Evolutionary conservation across 2,113 vertebrate genomes (phyloP), one percentile per base, ranked within the genome.

Genomic region (Centropus unirufus): DNA sequence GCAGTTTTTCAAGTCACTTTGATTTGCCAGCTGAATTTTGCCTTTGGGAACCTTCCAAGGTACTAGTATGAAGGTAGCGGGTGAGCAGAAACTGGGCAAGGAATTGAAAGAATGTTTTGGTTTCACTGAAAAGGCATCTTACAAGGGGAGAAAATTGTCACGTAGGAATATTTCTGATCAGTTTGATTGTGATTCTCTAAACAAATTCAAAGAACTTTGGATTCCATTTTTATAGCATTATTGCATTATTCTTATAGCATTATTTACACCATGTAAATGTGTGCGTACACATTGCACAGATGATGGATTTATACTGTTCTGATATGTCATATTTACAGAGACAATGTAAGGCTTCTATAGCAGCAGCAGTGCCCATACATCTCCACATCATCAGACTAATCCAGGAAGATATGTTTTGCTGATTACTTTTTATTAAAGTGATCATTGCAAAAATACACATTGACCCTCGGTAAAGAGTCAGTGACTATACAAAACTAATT

Each of bases 11-110:
- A 86, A 51, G 36, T 72, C 1, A 0, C 30, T 91, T 73, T 75
- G 39, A 5, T 80, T 85, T 94, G 24, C 27, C 30, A 92, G 62
- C 3, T 92, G 66, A 82, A 69, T 94, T 90, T 90, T 93, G 62
- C 40, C 44, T 91, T 62, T 86, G 67, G 82, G 46, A 89, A 39
- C 29, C 24, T 85, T 82, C 34, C 29, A 76, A 40, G 19, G 49
- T 64, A 17, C 57, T 64, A 34, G 47, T 59, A 72, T 69, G 69
- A 80, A 61, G 27, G n/a, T 59, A 63, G 24, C 58, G 54, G 11
- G 12, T 73, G 40, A 89, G 14, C 20, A 94, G 58, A 80, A 84
- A 73, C n/a, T 39, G 24, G 36, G 54, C n/a, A 91, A 64, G 58
- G 68, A 54, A 32, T 82, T 30, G 32, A 29, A 62, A 29, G 36